A percentile compares a stretch with the other conserved stretches of the same genome.
phyloP scores from a whole-genome alignment of 2,888 invertebrate genomes.

The Lasioglossum zephyrum region DNA sequence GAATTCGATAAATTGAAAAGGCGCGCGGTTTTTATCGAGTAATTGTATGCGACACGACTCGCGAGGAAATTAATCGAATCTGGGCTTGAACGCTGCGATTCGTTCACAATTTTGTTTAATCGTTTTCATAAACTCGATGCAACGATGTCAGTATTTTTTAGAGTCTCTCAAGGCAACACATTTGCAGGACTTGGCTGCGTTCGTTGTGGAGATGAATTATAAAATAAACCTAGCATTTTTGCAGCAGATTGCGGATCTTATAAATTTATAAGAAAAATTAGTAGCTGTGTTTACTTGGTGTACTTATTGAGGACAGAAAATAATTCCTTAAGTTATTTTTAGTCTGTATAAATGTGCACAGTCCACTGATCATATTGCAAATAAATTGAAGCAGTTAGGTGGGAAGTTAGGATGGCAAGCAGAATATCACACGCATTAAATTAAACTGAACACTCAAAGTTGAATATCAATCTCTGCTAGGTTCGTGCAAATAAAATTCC shows the following conservation, averaged over 20 bases:
- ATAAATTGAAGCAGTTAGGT: not conserved
- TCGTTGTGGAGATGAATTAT: not conserved
- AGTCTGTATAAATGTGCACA: not conserved
- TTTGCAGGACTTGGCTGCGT: too few species aligned
- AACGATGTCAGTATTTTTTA: not conserved
- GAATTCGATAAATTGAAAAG: constrained; percentile 15
- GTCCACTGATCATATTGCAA: not conserved
- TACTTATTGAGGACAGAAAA: not conserved
- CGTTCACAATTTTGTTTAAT: not conserved
- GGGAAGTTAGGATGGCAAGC: not conserved
- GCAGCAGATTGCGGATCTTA: not conserved
- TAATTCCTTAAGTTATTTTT: not conserved
- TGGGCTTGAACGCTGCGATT: not conserved
- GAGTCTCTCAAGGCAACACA: not conserved
- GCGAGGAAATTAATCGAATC: not conserved
- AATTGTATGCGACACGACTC: not conserved
- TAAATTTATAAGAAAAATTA: too few species aligned
- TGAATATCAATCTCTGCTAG: not conserved
- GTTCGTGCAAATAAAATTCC: not conserved
- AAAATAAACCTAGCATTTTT: not conserved
- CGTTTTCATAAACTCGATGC: not conserved
- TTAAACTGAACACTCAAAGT: not conserved
- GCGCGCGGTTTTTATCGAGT: not conserved
- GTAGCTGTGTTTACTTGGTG: not conserved
- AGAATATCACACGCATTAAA: not conserved